Evolutionary conservation across 2,113 vertebrate genomes (phyloP), one percentile per base, ranked within the genome.

Genomic region (Tricholaema leucomelas): DNA sequence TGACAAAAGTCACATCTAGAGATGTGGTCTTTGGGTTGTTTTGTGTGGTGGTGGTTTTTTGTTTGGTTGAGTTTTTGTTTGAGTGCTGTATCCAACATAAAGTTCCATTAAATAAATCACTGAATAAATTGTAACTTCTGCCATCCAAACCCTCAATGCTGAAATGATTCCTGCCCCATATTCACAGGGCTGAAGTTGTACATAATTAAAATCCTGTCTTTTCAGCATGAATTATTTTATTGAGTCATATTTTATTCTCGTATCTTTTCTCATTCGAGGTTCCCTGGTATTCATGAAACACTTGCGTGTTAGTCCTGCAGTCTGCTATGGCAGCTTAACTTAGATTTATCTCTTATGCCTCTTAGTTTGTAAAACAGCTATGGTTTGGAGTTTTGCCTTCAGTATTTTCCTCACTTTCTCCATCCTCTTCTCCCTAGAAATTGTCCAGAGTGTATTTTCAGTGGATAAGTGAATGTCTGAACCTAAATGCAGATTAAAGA

Each of bases 171-270:
- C 74, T 90, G 71, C 33, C 87, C 90, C 54, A 9, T 93, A 38
- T 85, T 86, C 61, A 54, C 61, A 73, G 42, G 61, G n/a, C 70
- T 81, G 86, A 83, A 78, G 35, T 82, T 44, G 38, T 61, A 40
- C 33, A 9, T 75, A 75, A 87, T 93, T 87, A 88, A 92, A 91
- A 88, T 77, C 70, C 63, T 77, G 52, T 90, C 28, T 58, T 75
- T 95, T 91, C 59, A 63, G 59, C 76, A 61, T 84, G 81, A 87
- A 76, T 86, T 91, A 82, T 90, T 91, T 93, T 93, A 72, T 46
- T 91, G 65, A 78, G 63, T 87, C 61, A 21, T 90, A 77, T 93
- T 94, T 94, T 93, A 85, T 83, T 93, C 71, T 70, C n/a, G 28
- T 88, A 63, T 38, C 18, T 88, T 87, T 91, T 75, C 59, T 93